Base-by-base conservation (phyloP, 2,888 invertebrate species). In the Polyploca ridens region DNA sequence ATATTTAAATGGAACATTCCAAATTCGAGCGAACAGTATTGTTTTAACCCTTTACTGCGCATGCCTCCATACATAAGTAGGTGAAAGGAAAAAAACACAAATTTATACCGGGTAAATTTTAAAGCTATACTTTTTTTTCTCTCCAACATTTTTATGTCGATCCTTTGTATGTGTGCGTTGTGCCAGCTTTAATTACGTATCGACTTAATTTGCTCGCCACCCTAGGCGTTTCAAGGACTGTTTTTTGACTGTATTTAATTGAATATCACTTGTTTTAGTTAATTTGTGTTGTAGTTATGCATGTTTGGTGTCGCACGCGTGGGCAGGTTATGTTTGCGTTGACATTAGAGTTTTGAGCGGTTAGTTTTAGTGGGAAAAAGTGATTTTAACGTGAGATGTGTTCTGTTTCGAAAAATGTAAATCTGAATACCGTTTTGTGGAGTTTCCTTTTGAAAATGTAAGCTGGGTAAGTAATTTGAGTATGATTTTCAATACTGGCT, bases 31-130 rank as follows among this genome's bases (percentile, higher is more conserved):
- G 83, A 64, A 13, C 83, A 70, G 65, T 62, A 73, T 63, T 69
- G 66, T 68, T 79, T 91, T 88, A 93, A 92, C 93, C 93, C 93
- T 93, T 93, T 92, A 91, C 90, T 93, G 93, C 93, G 93, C 93
- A 94, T 93, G 93, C 83, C 90, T 73, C 83, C 90, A 90, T 91
- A 92, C 91, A 91, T 90, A 92, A 92, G 92, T 91, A 91, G 89
- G 84, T 86, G 83, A 86, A 83, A 84, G 89, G 91, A 93, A 94
- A 94, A 94, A 94, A 94, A 94, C 92, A 90, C 93, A 90, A 94
- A 91, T 93, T 93, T 94, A 93, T 93, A 91, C 94, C 94, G 94
- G 94, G 94, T 84, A 94, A 94, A 93, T 91, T 93, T 94, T 93
- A 93, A 93, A 93, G 88, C 91, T 94, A 94, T 94, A 93, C 93